Evolutionary conservation across 2,113 vertebrate genomes (phyloP).

Genomic region (Burhinus bistriatus): DNA sequence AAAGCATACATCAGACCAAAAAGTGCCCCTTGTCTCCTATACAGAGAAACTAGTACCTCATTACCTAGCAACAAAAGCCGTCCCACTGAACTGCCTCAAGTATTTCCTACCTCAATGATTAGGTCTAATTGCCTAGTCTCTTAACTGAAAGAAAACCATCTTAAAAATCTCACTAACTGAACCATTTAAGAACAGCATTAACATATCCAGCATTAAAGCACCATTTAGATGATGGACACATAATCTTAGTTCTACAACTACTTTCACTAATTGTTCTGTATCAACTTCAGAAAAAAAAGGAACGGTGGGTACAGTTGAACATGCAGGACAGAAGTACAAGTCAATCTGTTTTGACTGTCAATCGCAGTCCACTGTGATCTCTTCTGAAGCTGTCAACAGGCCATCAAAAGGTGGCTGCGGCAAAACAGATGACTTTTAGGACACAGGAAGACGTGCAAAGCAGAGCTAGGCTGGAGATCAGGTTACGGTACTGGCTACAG

Average conservation of each 20-base stretch:
- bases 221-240: slow-evolving; percentile 10
- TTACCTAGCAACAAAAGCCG: neutral
- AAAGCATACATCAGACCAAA: rapidly evolving
- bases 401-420: neutral
- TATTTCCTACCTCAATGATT: neutral
- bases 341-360: neutral
- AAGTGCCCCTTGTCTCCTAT: neutral
- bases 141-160: neutral
- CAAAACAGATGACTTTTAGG: neutral
- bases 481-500: neutral
- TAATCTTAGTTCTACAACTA: neutral
- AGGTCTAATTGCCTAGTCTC: neutral
- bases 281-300: neutral
- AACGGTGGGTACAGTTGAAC: neutral
- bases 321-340: neutral
- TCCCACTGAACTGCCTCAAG: neutral
- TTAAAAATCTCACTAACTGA: neutral
- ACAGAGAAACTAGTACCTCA: neutral
- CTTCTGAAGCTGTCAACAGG: neutral
- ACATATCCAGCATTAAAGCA: neutral
- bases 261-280: neutral
- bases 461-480: neutral
- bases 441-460: neutral
- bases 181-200: slow-evolving; percentile 12
- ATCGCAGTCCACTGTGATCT: neutral